Conservation (phyloP, 2,113 vertebrate genomes). For the Pseudonaja textilis region DNA sequence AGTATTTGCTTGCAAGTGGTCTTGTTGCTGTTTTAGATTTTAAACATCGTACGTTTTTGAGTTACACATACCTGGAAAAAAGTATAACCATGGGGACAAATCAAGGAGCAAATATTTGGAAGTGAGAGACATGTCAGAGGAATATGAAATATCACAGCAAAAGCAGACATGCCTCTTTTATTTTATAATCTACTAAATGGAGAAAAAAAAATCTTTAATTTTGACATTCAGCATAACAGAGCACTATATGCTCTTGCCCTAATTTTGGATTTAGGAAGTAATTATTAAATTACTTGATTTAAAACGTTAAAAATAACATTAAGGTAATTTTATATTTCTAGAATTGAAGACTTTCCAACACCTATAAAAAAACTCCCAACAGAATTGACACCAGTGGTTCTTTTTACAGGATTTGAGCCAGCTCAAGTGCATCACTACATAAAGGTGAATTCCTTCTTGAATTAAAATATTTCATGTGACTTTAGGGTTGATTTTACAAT, state of each 20-base stretch:
- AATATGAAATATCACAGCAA: not conserved
- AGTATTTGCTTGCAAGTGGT: not conserved
- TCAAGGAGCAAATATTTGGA: not conserved
- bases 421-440: constrained; percentile 87
- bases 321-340: constrained; percentile 51
- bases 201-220: not conserved
- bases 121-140: not conserved
- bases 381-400: constrained; percentile 84
- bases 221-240: not conserved
- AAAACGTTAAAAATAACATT: not conserved
- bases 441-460: constrained; percentile 75
- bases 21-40: not conserved
- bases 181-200: not conserved
- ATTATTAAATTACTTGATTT: not conserved
- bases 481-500: not conserved
- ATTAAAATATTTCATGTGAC: not conserved
- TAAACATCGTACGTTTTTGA: not conserved
- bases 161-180: not conserved
- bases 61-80: not conserved
- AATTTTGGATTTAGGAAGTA: not conserved
- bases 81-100: not conserved
- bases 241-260: not conserved
- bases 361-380: constrained; percentile 87
- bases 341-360: constrained; percentile 86
- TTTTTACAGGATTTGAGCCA: constrained; percentile 96